Percentiles rank a stretch among this genome's conserved stretches.
Conservation (phyloP, 1,140 invertebrate genomes). For the Zaprionus taronus region DNA sequence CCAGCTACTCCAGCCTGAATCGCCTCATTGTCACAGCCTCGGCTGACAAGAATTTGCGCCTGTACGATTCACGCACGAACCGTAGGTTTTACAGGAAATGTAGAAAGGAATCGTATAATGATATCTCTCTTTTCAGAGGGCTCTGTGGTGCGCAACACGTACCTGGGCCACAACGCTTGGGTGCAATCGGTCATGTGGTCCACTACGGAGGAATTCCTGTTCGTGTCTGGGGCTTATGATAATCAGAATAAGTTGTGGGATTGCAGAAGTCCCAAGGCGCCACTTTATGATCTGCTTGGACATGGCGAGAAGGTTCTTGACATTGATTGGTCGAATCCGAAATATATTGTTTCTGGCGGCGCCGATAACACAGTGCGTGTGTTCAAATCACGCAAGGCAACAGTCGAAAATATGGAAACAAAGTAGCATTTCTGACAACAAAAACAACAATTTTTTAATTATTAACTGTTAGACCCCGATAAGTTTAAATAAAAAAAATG, state of each 20-base stretch:
- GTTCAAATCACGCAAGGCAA: constrained; percentile 89
- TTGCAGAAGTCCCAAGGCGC: constrained; percentile 94
- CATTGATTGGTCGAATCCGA: constrained; percentile 96
- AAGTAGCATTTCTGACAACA: constrained; percentile 43
- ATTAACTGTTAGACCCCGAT: constrained; percentile 25
- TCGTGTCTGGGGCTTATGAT: constrained; percentile 97
- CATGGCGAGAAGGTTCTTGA: constrained; percentile 97
- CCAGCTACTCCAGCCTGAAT: constrained; percentile 92
- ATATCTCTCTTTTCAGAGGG: constrained; percentile 87
- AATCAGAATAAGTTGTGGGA: constrained; percentile 98
- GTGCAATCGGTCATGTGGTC: constrained; percentile 96
- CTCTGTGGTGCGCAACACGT: constrained; percentile 93
- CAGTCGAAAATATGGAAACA: constrained; percentile 55
- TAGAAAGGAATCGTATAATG: not conserved
- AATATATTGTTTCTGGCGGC: constrained; percentile 95
- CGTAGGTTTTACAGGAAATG: constrained; percentile 85
- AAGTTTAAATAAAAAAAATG: constrained; percentile 55
- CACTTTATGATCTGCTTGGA: constrained; percentile 96
- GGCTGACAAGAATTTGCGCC: constrained; percentile 93
- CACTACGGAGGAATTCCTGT: constrained; percentile 92
- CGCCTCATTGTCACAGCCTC: constrained; percentile 93
- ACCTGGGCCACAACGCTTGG: constrained; percentile 96
- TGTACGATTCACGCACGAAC: constrained; percentile 96
- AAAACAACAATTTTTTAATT: constrained; percentile 22
- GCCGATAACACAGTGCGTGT: constrained; percentile 97